phyloP scores from a whole-genome alignment of 1,140 invertebrate species.

The Hycleus cichorii region DNA sequence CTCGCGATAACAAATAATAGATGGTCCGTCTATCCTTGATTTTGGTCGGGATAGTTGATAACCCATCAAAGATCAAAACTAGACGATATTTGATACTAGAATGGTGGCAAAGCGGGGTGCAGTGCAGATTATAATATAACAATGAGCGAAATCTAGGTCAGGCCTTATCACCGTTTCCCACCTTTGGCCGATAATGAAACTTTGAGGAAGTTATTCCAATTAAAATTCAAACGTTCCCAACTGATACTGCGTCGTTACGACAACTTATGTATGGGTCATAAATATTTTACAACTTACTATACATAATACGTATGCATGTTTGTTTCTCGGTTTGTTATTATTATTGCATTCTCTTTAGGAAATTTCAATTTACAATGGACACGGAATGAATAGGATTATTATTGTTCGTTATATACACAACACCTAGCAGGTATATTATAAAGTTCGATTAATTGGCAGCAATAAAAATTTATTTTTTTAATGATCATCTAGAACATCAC shows the following conservation, averaged over 20 bases:
- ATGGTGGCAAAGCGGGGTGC: too few species aligned
- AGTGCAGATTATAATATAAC: background rate
- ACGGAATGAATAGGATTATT: background rate
- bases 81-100: too few species aligned
- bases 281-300: background rate
- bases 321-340: background rate
- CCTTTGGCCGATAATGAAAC: background rate
- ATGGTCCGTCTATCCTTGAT: too few species aligned
- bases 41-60: too few species aligned
- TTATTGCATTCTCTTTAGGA: background rate
- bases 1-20: too few species aligned
- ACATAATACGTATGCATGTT: background rate
- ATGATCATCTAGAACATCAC: slow-evolving; percentile 19
- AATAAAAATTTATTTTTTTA: background rate
- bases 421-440: too few species aligned
- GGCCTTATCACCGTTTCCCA: background rate
- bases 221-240: background rate
- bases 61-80: too few species aligned
- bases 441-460: too few species aligned
- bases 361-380: background rate
- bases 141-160: background rate
- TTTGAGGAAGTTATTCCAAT: background rate
- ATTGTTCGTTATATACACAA: background rate
- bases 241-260: too few species aligned
- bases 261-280: too few species aligned